Evolutionary conservation across 2,888 invertebrate species (phyloP), one percentile per base, ranked within the genome.

Genomic region (Aphidius colemani): DNA sequence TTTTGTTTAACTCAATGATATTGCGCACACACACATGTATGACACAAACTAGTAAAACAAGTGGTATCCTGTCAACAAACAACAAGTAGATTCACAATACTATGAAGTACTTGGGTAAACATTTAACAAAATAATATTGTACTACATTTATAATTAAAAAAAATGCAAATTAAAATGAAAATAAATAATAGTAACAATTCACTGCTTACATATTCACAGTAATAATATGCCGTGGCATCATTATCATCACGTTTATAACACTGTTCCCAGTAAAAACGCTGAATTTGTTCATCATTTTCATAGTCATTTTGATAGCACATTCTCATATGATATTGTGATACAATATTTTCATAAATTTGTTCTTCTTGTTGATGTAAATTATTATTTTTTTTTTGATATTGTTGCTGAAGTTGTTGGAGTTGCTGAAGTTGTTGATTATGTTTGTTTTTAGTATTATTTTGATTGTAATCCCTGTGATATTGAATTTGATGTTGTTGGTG

Each of bases 241-340:
- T 72, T 75, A 70, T 81, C 79, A 64, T 81, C 76, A 39, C 78
- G 75, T 43, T 78, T 72, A 66, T 82, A 82, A 69, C 82, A 82
- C 72, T 82, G 82, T 62, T 82, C 82, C 82, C 82, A 82, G 64
- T 82, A 82, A 58, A 82, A 82, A 53, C 80, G 70, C 69, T 82
- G 82, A 61, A 82, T 82, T 69, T 82, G 80, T 68, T 82, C 82
- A 71, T 82, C 82, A 68, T 82, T 82, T 66, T 82, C 82, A 67
- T 82, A 82, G 67, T 82, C 82, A 66, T 82, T 82, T 62, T 82
- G 82, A 61, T 82, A 82, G 68, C 82, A 82, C 82, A 82, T 80
- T 65, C 77, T 78, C 81, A 82, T 82, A 7, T 77, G 81, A 67
- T 81, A 82, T 65, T 78, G 79, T 3, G 82, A 81, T 18, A 80